Percentiles rank a stretch among this genome's conserved stretches.
Evolutionary conservation across 1,140 invertebrate species (phyloP).

Genomic region (Euwallacea fornicatus): DNA sequence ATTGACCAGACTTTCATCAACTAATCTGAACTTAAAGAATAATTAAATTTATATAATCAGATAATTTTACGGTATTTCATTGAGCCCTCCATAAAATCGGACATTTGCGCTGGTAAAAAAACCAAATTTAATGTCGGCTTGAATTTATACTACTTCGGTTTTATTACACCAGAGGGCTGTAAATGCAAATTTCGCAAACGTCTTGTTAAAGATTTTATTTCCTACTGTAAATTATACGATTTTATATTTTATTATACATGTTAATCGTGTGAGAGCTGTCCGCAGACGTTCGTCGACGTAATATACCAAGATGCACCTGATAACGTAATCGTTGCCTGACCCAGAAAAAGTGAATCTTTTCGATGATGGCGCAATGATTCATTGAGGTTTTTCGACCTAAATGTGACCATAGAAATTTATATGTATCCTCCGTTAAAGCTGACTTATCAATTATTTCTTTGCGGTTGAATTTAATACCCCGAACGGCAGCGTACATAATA

Average conservation of each 20-base stretch:
- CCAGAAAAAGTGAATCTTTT: no score
- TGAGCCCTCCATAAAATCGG: not conserved
- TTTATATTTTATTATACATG: not conserved
- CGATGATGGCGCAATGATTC: no score
- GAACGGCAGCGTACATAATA: no score
- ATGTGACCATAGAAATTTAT: no score
- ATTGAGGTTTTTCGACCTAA: no score
- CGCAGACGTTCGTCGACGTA: no score
- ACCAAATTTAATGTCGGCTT: constrained; percentile 20
- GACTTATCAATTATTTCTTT: no score
- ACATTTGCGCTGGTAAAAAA: constrained; percentile 1
- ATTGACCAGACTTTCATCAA: not conserved
- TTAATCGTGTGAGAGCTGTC: no score
- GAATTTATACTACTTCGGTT: constrained; percentile 25
- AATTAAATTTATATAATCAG: constrained; percentile 29
- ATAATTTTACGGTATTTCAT: constrained; percentile 26
- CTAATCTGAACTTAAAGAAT: constrained; percentile 4
- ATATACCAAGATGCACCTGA: no score
- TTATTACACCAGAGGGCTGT: constrained; percentile 22
- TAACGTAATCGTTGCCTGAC: no score
- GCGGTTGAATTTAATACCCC: no score
- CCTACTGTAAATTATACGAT: constrained; percentile 24
- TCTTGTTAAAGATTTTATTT: constrained; percentile 34
- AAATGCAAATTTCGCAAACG: constrained; percentile 32
- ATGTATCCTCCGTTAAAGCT: no score